Conservation (phyloP, 2,888 invertebrate genomes). For the Torymus tubicola region DNA sequence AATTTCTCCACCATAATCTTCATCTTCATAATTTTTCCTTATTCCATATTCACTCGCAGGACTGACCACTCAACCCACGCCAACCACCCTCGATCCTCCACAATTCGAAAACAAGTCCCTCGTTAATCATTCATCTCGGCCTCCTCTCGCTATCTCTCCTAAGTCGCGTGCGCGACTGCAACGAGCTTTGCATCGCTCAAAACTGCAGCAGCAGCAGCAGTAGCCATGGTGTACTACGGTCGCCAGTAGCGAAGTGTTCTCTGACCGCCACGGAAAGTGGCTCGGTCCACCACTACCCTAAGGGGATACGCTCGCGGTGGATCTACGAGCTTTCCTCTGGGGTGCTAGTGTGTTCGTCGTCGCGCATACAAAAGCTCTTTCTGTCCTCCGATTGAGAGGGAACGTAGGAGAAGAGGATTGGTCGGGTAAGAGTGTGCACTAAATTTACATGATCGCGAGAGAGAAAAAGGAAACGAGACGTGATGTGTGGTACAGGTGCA, state of each 20-base stretch:
- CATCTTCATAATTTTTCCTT: too few species aligned
- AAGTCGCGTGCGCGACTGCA: too few species aligned
- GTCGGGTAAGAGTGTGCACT: background rate
- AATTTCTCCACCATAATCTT: too few species aligned
- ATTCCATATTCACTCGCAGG: too few species aligned
- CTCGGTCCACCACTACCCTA: slow-evolving; percentile 18
- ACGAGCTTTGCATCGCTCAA: background rate
- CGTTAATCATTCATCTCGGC: background rate
- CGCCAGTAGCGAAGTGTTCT: background rate
- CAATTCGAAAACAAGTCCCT: too few species aligned
- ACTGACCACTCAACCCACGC: too few species aligned
- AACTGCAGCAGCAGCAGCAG: background rate
- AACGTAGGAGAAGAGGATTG: background rate
- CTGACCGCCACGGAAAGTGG: slow-evolving; percentile 33
- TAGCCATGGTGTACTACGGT: too few species aligned
- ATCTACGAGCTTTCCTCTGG: slow-evolving; percentile 40
- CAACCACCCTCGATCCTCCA: too few species aligned
- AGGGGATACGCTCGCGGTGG: slow-evolving; percentile 38
- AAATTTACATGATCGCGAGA: slow-evolving; percentile 22
- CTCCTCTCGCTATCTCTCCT: background rate
- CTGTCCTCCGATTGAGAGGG: too few species aligned
- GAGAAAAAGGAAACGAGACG: slow-evolving; percentile 31
- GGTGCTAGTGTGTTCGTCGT: background rate
- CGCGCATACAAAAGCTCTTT: too few species aligned
- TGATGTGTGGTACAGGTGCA: too few species aligned